Evolutionary conservation across 2,113 vertebrate species (phyloP).

Genomic region (Ageneiosus marmoratus): DNA sequence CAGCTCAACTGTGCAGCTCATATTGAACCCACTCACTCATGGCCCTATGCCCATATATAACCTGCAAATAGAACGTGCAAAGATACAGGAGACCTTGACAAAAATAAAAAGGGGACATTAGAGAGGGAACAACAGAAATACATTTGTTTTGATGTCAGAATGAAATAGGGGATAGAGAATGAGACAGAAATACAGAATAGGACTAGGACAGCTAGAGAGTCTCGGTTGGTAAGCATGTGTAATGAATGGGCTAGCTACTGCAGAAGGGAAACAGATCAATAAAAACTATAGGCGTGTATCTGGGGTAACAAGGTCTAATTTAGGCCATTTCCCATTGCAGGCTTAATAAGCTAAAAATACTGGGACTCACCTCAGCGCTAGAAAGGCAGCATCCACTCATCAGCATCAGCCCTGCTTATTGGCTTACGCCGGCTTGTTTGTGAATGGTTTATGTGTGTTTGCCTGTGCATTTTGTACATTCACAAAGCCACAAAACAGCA

Average conservation of each 20-base stretch:
- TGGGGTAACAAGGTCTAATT: slow-evolving; percentile 42
- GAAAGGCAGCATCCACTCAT: slow-evolving; percentile 23
- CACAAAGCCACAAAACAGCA: not conserved
- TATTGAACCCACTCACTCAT: not conserved
- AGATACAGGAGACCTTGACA: not conserved
- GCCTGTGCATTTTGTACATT: not conserved
- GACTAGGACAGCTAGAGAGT: not conserved
- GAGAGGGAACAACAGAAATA: not conserved
- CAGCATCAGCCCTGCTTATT: slow-evolving; percentile 1
- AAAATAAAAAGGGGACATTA: not conserved
- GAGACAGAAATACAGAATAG: not conserved
- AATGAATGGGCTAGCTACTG: slow-evolving; percentile 32
- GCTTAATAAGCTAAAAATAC: slow-evolving; percentile 48
- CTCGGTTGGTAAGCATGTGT: not conserved
- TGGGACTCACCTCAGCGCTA: not conserved
- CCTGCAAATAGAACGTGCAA: not conserved
- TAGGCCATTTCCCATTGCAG: slow-evolving; percentile 37
- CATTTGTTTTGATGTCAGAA: not conserved
- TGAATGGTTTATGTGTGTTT: not conserved
- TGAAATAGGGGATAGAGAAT: not conserved
- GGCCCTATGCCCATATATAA: not conserved
- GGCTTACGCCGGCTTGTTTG: slow-evolving; percentile 32
- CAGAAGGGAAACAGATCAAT: slow-evolving; percentile 38
- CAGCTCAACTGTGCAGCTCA: slow-evolving; percentile 17
- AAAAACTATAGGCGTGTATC: slow-evolving; percentile 19